Evolutionary conservation across 2,113 vertebrate genomes (phyloP).

Genomic region (Salvator merianae): DNA sequence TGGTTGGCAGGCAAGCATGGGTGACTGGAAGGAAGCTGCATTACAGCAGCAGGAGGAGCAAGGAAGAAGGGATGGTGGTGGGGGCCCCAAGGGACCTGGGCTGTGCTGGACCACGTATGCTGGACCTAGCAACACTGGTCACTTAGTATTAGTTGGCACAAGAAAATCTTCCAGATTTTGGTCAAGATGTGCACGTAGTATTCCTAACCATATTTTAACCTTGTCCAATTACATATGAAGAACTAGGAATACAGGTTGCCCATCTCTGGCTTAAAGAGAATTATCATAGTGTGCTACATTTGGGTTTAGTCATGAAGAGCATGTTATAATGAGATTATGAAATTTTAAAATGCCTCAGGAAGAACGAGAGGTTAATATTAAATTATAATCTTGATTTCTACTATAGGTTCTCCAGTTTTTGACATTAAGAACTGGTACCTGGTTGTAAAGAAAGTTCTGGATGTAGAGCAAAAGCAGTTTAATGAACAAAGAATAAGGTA

Average conservation of each 20-base stretch:
- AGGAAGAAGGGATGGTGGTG: too few relatives aligned
- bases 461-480: conserved; percentile 66
- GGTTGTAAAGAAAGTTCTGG: conserved; percentile 71
- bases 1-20: too few relatives aligned
- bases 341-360: neutral
- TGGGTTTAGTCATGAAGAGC: neutral
- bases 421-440: conserved; percentile 79
- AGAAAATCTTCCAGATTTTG: neutral
- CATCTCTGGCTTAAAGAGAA: neutral
- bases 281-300: neutral
- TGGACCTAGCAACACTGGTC: too few relatives aligned
- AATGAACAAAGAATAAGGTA: conserved; percentile 79
- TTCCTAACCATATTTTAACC: neutral
- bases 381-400: neutral
- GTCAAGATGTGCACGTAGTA: neutral
- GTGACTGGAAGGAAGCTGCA: too few relatives aligned
- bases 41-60: too few relatives aligned
- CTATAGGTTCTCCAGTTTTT: conserved; percentile 64
- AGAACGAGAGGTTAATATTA: neutral
- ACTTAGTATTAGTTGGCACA: too few relatives aligned
- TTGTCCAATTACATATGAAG: too few relatives aligned
- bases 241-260: too few relatives aligned
- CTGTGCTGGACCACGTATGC: too few relatives aligned
- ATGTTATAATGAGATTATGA: neutral
- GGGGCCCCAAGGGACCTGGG: too few relatives aligned